These are phyloP conservation scores for Idris sp. DNA, from an alignment of 1,140 invertebrate species.

Conservation along the genomic window DNA sequence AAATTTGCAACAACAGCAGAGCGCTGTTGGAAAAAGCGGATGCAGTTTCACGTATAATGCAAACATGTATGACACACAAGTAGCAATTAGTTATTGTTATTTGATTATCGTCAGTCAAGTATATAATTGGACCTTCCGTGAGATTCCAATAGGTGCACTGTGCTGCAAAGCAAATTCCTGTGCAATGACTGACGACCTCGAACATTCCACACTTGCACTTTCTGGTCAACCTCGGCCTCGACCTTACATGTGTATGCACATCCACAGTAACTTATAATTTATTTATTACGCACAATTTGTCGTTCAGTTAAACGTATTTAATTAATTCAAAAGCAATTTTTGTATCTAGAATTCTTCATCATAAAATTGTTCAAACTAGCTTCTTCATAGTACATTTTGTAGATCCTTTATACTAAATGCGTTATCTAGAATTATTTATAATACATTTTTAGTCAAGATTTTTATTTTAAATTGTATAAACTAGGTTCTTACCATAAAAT, in stretches of 20 bases:
- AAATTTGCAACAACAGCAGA: slow-evolving; percentile 7
- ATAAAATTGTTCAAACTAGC: no score
- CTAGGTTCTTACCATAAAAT: no score
- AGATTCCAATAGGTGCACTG: slow-evolving; percentile 45
- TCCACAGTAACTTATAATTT: slow-evolving; percentile 50
- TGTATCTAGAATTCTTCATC: no score
- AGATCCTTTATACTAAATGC: no score
- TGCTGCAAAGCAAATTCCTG: slow-evolving; percentile 44
- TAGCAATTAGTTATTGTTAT: slow-evolving; percentile 47
- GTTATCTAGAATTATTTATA: no score
- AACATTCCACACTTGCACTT: slow-evolving; percentile 60
- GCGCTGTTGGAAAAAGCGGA: slow-evolving; percentile 12
- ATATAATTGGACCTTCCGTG: slow-evolving; percentile 55
- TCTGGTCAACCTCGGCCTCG: slow-evolving; percentile 57
- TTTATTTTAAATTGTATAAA: no score
- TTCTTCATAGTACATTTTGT: no score
- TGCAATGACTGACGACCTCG: slow-evolving; percentile 40
- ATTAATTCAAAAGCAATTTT: slow-evolving; percentile 35
- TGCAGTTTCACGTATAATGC: slow-evolving; percentile 13
- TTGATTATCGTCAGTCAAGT: slow-evolving; percentile 48
- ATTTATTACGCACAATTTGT: slow-evolving; percentile 43
- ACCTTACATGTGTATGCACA: slow-evolving; percentile 45
- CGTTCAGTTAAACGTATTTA: slow-evolving; percentile 12
- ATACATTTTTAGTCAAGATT: no score
- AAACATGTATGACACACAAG: slow-evolving; percentile 23